These are phyloP conservation scores for Meriones psammophilus DNA, from an alignment of 2,797 vertebrate species.

Conservation along the genomic window DNA sequence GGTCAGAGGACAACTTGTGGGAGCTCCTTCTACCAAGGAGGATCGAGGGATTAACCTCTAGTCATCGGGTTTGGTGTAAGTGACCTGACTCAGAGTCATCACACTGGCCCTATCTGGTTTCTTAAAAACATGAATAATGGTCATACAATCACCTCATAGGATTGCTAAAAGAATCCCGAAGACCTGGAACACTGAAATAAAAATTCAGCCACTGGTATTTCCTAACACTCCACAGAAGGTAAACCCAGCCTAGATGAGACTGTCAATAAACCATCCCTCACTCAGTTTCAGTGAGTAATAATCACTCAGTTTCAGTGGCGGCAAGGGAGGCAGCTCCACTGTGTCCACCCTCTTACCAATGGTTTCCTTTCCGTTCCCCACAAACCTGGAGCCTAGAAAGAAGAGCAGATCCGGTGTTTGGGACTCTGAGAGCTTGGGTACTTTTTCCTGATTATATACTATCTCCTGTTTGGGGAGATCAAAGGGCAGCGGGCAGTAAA, in stretches of 20 bases:
- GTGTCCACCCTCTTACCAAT: neutral
- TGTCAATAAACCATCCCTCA: neutral
- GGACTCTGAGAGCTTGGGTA: neutral
- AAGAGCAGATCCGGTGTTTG: neutral
- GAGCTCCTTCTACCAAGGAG: neutral
- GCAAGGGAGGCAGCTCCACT: neutral
- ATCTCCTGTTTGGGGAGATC: neutral
- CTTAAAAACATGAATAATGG: constrained; percentile 17
- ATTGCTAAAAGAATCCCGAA: neutral
- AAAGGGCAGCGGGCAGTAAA: neutral
- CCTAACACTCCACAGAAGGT: neutral
- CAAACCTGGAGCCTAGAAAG: neutral
- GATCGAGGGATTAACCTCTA: neutral
- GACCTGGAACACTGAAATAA: neutral
- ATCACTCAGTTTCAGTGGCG: no score
- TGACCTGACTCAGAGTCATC: neutral
- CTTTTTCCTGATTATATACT: neutral
- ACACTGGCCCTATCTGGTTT: neutral
- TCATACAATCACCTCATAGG: neutral
- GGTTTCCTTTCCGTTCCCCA: neutral
- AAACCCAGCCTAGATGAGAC: neutral
- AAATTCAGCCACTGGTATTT: constrained; percentile 24
- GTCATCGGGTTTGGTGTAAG: neutral
- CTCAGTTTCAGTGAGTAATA: no score
- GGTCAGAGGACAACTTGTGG: neutral